Base-by-base conservation (phyloP, 2,113 vertebrate genomes). In the Laticauda colubrina region DNA sequence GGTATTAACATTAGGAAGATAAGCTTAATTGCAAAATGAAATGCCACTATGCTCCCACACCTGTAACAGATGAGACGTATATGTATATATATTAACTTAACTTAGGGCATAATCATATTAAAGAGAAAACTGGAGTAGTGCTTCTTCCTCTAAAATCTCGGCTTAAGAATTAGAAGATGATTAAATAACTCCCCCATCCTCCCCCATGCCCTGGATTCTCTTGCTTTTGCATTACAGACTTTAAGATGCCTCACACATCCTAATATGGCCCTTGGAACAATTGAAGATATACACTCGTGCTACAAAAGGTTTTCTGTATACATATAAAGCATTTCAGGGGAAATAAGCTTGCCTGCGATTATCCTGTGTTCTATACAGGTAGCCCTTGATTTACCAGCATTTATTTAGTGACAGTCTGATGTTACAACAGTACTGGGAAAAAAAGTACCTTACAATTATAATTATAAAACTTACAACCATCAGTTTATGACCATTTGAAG, bases 11-110 rank as follows among this genome's bases (percentile, higher is more conserved):
- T 87, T 48, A 64, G 90, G 86, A 20, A 34, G 75, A 89, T 93
- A 90, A 87, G n/a, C 29, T 64, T 87, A 90, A 93, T 90, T 93
- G 81, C 92, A 87, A 90, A 87, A 90, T 90, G 75, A 24, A 64
- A 45, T 7, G 20, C 12, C 57, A 87, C n/a, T 11, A 3, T 90
- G 45, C 45, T 48, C 64, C 9, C 89, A 51, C 89, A 51, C 59
- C 57, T 26, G 48, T 23, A 64, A 64, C 8, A 51, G 8, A 20
- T 29, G n/a, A 64, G 59, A 69, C 43, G 53, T 5, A 20, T 5
- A 69, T 45, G 45, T 45, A 45, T 26, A n/a, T n/a, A 12, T 69
- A 64, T 51, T 64, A 26, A 29, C 43, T 90, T 53, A 69, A 53
- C 10, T n/a, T 10, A 10, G 59, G 89, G 26, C 59, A 69, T 4